phyloP scores from a whole-genome alignment of 1,140 invertebrate species.

The Laupala kohalensis region DNA sequence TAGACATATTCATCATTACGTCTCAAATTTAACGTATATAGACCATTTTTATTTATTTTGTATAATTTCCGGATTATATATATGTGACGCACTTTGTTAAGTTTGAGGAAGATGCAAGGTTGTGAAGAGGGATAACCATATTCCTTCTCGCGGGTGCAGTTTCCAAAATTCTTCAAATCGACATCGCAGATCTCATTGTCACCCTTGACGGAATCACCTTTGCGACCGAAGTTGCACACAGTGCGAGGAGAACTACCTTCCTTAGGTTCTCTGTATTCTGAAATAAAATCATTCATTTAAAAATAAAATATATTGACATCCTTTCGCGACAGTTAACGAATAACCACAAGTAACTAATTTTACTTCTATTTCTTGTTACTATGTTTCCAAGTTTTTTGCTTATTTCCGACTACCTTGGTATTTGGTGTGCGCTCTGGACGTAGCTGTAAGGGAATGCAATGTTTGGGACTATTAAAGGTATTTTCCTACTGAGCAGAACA shows the following conservation, averaged over 20 bases:
- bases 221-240: constrained; percentile 20
- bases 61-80: too few relatives aligned
- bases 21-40: too few relatives aligned
- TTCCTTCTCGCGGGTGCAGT: constrained; percentile 36
- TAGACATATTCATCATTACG: background rate
- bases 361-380: too few relatives aligned
- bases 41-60: too few relatives aligned
- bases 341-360: background rate
- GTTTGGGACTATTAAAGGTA: too few relatives aligned
- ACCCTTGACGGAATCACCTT: constrained; percentile 27
- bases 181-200: constrained; percentile 41
- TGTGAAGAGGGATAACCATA: constrained; percentile 42
- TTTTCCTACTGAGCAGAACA: too few relatives aligned
- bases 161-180: constrained; percentile 31
- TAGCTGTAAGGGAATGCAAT: too few relatives aligned
- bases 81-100: constrained; percentile 47
- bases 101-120: constrained; percentile 50
- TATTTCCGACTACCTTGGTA: too few relatives aligned
- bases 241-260: background rate
- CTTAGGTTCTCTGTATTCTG: background rate
- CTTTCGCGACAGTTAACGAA: background rate
- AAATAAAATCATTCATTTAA: background rate
- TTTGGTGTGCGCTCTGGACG: too few relatives aligned
- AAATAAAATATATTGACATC: too few relatives aligned
- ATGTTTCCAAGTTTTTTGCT: too few relatives aligned